Evolutionary conservation across 37 sponge, comb jelly and placozoan species (phyloP).

Genomic region (Aphrocallistes beatrix): DNA sequence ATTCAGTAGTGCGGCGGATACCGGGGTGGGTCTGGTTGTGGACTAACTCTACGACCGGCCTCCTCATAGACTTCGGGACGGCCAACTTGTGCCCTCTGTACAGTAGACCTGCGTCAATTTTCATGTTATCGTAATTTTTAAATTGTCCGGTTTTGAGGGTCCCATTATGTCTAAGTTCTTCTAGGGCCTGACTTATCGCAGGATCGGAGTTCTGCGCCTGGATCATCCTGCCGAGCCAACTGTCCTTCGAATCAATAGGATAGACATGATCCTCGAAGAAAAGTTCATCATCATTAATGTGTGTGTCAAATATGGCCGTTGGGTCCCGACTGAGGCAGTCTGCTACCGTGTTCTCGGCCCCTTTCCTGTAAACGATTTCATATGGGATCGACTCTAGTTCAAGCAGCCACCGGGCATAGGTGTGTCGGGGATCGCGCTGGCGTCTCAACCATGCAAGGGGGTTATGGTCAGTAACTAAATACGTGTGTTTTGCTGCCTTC

Average conservation of each 20-base stretch:
- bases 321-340: not conserved
- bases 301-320: not conserved
- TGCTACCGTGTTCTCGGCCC: not conserved
- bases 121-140: too few species aligned
- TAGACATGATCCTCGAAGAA: not conserved
- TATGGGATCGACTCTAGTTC: not conserved
- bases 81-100: not conserved
- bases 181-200: not conserved
- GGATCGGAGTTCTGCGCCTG: not conserved
- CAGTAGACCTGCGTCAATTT: not conserved
- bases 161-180: not conserved
- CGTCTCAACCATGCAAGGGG: conserved; percentile 25
- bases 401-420: not conserved
- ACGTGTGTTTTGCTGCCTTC: not conserved
- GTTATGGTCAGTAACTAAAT: conserved; percentile 8
- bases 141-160: not conserved
- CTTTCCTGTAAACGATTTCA: not conserved
- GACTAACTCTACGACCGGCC: not conserved
- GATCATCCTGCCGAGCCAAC: not conserved
- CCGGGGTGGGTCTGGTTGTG: not conserved
- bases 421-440: conserved; percentile 26
- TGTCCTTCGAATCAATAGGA: not conserved
- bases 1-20: not conserved
- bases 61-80: not conserved
- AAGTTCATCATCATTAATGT: not conserved